phyloP scores from a whole-genome alignment of 2,797 vertebrate species.

The Centropyge bicolor region DNA sequence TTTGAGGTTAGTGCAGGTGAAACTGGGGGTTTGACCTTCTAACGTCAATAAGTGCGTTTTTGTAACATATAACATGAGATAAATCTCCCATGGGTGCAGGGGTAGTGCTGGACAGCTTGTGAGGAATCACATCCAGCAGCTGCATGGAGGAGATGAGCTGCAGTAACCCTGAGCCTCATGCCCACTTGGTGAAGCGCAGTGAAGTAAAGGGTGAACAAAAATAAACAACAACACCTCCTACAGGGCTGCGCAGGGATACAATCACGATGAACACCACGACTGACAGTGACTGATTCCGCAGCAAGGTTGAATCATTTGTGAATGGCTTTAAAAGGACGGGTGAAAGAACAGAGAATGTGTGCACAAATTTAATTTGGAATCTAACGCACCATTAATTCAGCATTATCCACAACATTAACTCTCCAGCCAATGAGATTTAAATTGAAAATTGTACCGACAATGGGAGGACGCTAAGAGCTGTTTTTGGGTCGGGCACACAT shows the following conservation, averaged over 20 bases:
- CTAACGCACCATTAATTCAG: slow-evolving; percentile 15
- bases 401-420: slow-evolving; percentile 30
- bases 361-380: slow-evolving; percentile 15
- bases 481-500: not conserved
- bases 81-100: not conserved
- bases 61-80: not conserved
- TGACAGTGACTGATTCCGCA: slow-evolving; percentile 5
- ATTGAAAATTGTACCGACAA: not conserved
- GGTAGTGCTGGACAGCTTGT: too few relatives aligned
- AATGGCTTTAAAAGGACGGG: not conserved
- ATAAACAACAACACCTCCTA: not conserved
- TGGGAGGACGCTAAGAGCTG: not conserved
- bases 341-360: slow-evolving; percentile 1
- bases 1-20: not conserved
- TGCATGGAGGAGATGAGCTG: not conserved
- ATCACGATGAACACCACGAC: not conserved
- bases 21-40: not conserved
- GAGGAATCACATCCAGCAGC: too few relatives aligned
- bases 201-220: not conserved
- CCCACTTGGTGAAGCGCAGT: not conserved
- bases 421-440: slow-evolving; percentile 11
- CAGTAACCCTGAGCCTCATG: not conserved
- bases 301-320: not conserved
- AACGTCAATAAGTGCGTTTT: not conserved
- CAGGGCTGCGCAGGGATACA: not conserved